A percentile compares a stretch with the other conserved stretches of the same genome.
These are phyloP conservation scores for Malaclemys terrapin DNA, from an alignment of 2,113 vertebrate species.

Conservation along the genomic window DNA sequence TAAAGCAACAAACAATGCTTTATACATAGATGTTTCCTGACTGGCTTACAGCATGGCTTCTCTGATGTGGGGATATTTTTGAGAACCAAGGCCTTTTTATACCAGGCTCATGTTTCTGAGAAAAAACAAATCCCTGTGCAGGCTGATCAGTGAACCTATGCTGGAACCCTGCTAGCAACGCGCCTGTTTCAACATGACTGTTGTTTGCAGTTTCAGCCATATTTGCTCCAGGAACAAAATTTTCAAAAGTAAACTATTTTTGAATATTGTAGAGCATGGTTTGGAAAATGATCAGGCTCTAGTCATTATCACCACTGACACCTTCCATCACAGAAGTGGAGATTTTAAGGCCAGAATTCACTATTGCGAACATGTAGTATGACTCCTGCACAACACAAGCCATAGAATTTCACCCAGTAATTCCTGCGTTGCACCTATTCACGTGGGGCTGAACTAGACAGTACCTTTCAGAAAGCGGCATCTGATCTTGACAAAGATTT, in stretches of 20 bases:
- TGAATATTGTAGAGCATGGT: neutral
- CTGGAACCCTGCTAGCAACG: neutral
- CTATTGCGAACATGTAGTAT: neutral
- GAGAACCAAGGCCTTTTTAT: neutral
- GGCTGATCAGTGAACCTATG: neutral
- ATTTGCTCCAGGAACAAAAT: neutral
- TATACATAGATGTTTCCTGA: neutral
- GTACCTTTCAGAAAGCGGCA: neutral
- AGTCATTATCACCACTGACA: neutral
- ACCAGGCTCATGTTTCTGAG: neutral
- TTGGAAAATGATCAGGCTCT: neutral
- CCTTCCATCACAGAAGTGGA: neutral
- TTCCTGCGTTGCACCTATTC: neutral
- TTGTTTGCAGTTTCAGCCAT: neutral
- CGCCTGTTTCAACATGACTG: neutral
- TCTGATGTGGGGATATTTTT: neutral
- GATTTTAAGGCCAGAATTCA: neutral
- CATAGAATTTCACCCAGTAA: neutral
- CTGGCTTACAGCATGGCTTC: neutral
- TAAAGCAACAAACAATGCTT: neutral
- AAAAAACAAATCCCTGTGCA: neutral
- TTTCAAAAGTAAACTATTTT: neutral
- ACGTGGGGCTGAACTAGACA: neutral
- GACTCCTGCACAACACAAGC: neutral
- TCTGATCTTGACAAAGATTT: neutral